These are phyloP conservation scores for Chromis chromis DNA, from an alignment of 2,797 vertebrate genomes.

Conservation along the genomic window DNA sequence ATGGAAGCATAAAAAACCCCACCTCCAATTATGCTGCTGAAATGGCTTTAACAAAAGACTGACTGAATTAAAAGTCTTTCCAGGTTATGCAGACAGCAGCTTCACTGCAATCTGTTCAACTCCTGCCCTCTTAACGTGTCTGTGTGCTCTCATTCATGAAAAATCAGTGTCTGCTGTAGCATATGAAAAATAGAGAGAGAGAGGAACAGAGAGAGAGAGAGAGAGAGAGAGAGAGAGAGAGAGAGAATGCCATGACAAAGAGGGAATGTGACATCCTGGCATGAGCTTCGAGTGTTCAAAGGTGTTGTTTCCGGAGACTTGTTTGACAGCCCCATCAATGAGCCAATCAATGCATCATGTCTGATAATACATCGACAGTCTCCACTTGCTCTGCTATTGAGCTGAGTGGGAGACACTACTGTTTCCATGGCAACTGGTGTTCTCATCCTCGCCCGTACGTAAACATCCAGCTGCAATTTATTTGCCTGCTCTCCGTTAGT, in stretches of 20 bases:
- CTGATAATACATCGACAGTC: conserved; percentile 58
- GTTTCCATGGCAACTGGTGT: conserved; percentile 79
- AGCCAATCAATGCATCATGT: conserved; percentile 69
- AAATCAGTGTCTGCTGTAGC: conserved; percentile 12
- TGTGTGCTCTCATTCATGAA: conserved; percentile 48
- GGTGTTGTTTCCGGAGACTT: conserved; percentile 33
- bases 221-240: neutral
- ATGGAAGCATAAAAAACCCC: neutral
- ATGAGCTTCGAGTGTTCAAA: conserved; percentile 26
- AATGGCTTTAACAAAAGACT: neutral
- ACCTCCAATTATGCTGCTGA: neutral
- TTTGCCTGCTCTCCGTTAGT: conserved; percentile 57
- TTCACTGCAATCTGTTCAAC: conserved; percentile 6
- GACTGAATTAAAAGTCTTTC: neutral
- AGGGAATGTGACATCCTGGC: neutral
- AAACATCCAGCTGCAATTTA: conserved; percentile 72
- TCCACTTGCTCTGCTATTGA: conserved; percentile 64
- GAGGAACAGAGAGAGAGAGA: neutral
- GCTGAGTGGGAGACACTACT: conserved; percentile 73
- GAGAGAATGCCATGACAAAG: conserved; percentile 27
- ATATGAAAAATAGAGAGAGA: neutral
- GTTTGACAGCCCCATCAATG: conserved; percentile 60
- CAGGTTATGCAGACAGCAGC: neutral
- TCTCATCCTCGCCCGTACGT: conserved; percentile 53
- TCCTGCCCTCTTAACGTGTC: neutral